Evolutionary conservation across 2,113 vertebrate genomes (phyloP), one percentile per base, ranked within the genome.

Genomic region (Numenius arquata): DNA sequence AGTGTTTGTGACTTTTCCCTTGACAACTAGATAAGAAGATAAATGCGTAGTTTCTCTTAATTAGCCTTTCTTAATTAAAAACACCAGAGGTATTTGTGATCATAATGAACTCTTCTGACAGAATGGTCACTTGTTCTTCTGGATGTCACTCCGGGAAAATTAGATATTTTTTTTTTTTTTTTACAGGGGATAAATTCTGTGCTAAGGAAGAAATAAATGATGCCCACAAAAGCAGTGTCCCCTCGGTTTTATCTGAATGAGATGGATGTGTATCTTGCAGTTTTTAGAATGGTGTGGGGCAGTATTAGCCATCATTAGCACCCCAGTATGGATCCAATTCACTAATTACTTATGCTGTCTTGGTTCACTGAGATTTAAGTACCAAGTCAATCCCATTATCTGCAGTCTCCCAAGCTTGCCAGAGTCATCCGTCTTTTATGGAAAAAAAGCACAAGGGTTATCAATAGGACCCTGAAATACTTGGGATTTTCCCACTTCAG

Each of bases 21-120:
- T 91, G 97, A 98, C 98, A 98, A 96, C 96, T 95, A 98, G 98
- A 97, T 98, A 98, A 98, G 98, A 98, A 98, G 98, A 98, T 98
- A 98, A 98, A 98, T 98, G 98, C 94, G 68, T 97, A 98, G 98
- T 98, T 98, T 98, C 98, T 99, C 98, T 98, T 99, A 99, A 99
- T 99, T 99, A 99, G 99, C 98, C 98, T 98, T 98, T 97, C 98
- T 99, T 99, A 99, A 99, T 99, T 99, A 99, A 99, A 99, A 98
- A 97, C 98, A 98, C 98, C 98, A 97, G 98, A 98, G 96, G 98
- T 98, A 98, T 99, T 96, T 99, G 98, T 99, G 99, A 98, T 98
- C 98, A 98, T 99, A 99, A 99, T 99, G 99, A 99, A 99, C 98
- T 98, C 99, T 98, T 98, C 98, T 98, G 98, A 98, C 98, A 99